Evolutionary conservation across 2,797 vertebrate genomes (phyloP).

Genomic region (Brotula barbata): DNA sequence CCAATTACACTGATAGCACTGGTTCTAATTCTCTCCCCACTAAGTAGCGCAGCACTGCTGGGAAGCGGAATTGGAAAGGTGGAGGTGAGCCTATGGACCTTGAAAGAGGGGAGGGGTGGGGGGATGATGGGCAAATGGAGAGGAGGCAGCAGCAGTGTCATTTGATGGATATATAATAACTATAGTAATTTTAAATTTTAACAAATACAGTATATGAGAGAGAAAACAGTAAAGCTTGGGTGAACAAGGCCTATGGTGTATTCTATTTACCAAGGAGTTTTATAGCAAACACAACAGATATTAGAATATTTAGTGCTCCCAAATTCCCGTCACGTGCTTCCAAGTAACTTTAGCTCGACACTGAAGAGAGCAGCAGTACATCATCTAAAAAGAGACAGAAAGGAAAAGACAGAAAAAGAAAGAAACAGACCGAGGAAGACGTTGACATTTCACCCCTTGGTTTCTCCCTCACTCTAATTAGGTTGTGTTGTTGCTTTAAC

Average conservation of each 20-base stretch:
- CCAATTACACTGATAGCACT: conserved; percentile 80
- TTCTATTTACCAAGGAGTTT: neutral
- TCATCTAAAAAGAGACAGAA: conserved; percentile 19
- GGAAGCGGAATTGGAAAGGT: conserved; percentile 81
- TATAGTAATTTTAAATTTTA: conserved; percentile 2
- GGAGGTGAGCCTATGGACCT: conserved; percentile 78
- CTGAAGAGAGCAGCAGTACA: conserved; percentile 64
- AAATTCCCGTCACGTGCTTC: conserved; percentile 20
- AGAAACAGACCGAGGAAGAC: conserved; percentile 52
- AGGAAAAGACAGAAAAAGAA: conserved; percentile 24
- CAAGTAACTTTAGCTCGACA: conserved; percentile 37
- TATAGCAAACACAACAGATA: conserved; percentile 4
- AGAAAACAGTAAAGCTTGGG: neutral
- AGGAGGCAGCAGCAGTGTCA: conserved; percentile 12
- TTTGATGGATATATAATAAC: conserved; percentile 50
- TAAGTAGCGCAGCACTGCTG: conserved; percentile 77
- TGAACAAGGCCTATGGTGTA: too few relatives aligned
- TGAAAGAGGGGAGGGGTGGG: conserved; percentile 72
- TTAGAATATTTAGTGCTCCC: too few relatives aligned
- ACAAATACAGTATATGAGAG: neutral
- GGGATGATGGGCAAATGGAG: neutral
- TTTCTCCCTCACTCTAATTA: conserved; percentile 84
- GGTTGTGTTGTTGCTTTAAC: conserved; percentile 86
- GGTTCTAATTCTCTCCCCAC: conserved; percentile 84
- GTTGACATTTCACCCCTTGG: conserved; percentile 81